A percentile compares a stretch with the other conserved stretches of the same genome.
Evolutionary conservation across 2,888 invertebrate species (phyloP).

Genomic region (Priocnemis perturbator): DNA sequence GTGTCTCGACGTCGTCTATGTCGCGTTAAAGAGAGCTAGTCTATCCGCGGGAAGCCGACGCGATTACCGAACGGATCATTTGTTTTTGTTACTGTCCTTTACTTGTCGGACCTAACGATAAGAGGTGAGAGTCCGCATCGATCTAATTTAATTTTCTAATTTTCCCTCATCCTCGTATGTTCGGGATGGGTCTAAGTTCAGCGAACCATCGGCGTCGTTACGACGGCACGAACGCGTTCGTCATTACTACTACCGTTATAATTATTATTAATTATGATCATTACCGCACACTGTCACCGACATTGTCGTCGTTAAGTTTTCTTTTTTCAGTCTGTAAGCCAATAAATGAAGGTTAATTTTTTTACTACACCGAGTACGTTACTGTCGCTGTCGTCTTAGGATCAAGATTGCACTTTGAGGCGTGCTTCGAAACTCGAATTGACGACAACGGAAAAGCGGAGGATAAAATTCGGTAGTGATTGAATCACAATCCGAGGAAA

Average conservation of each 20-base stretch:
- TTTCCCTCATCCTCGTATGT: conserved; percentile 5
- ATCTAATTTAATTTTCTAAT: conserved; percentile 10
- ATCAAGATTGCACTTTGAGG: background rate
- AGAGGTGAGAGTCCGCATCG: conserved; percentile 10
- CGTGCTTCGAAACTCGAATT: no score
- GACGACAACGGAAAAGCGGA: background rate
- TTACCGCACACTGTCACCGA: no score
- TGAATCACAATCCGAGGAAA: background rate
- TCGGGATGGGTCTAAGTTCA: conserved; percentile 3
- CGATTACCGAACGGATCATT: no score
- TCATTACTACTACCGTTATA: no score
- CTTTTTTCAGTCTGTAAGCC: conserved; percentile 65
- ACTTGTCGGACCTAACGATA: conserved; percentile 10
- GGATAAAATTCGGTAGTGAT: background rate
- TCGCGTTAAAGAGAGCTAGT: no score
- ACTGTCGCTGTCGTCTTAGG: background rate
- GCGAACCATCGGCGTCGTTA: background rate
- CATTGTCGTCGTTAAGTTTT: conserved; percentile 61
- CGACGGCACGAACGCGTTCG: no score
- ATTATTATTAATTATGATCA: no score
- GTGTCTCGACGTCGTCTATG: no score
- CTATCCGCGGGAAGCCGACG: no score
- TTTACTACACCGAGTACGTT: conserved; percentile 41
- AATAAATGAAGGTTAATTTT: conserved; percentile 71
- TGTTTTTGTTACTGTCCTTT: no score